Percentiles rank a stretch among this genome's conserved stretches.
These are phyloP conservation scores for Sylvia atricapilla DNA, from an alignment of 2,113 vertebrate species.

Conservation along the genomic window DNA sequence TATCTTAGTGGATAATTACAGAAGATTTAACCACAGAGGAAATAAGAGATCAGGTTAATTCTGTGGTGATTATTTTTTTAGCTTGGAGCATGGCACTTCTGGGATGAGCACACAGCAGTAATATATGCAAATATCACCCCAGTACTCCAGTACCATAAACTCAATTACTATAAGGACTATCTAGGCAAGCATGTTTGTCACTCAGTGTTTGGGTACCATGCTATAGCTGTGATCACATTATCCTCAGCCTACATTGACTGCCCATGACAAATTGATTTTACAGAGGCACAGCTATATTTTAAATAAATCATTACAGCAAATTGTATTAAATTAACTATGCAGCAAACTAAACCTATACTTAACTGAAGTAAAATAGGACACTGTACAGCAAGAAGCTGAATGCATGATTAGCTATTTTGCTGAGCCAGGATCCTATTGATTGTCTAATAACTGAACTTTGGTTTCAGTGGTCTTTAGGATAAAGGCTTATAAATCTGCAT, in stretches of 20 bases:
- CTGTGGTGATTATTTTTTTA: not conserved
- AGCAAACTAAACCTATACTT: not conserved
- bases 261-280: not conserved
- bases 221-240: not conserved
- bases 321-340: not conserved
- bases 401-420: not conserved
- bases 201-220: not conserved
- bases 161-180: not conserved
- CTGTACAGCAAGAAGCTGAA: not conserved
- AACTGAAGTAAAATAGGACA: not conserved
- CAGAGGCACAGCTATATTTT: not conserved
- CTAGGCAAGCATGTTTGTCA: not conserved
- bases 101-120: not conserved
- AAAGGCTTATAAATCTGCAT: not conserved
- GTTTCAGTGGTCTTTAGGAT: not conserved
- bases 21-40: not conserved
- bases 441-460: not conserved
- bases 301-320: not conserved
- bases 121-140: not conserved
- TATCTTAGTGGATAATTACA: not conserved
- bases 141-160: not conserved
- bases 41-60: slow-evolving; percentile 1
- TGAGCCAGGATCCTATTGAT: not conserved
- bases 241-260: not conserved
- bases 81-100: not conserved